Evolutionary conservation across 2,888 invertebrate species (phyloP).

Genomic region (Argyra leucocephala): DNA sequence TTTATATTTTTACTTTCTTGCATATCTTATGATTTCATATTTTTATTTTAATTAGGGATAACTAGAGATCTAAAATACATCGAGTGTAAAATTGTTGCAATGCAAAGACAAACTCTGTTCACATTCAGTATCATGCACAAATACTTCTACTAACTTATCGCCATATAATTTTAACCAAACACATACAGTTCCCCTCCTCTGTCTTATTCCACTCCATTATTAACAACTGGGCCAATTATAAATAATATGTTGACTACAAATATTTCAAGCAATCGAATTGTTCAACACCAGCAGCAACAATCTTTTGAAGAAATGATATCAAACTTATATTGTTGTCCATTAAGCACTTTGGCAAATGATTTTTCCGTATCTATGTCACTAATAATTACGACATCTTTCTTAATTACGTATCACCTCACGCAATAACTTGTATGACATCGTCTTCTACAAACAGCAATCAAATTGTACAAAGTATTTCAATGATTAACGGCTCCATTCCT

Average conservation of each 20-base stretch:
- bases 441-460: slow-evolving; percentile 16
- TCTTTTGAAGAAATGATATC: slow-evolving; percentile 24
- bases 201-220: slow-evolving; percentile 16
- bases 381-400: slow-evolving; percentile 31
- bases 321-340: slow-evolving; percentile 31
- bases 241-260: background rate
- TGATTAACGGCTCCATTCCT: slow-evolving; percentile 22
- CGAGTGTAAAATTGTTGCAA: no score
- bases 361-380: slow-evolving; percentile 30
- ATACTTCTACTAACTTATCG: slow-evolving; percentile 24
- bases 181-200: slow-evolving; percentile 22
- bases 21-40: no score
- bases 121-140: slow-evolving; percentile 27
- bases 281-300: slow-evolving; percentile 17
- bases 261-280: background rate
- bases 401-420: slow-evolving; percentile 34
- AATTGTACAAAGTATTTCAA: slow-evolving; percentile 9
- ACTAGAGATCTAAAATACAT: no score
- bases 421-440: slow-evolving; percentile 42
- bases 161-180: slow-evolving; percentile 19
- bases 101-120: slow-evolving; percentile 39
- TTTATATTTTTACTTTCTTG: no score
- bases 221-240: slow-evolving; percentile 9
- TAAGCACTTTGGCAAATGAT: slow-evolving; percentile 32
- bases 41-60: no score